Conservation (phyloP, 1,140 invertebrate genomes). For the Amphibalanus amphitrite region DNA sequence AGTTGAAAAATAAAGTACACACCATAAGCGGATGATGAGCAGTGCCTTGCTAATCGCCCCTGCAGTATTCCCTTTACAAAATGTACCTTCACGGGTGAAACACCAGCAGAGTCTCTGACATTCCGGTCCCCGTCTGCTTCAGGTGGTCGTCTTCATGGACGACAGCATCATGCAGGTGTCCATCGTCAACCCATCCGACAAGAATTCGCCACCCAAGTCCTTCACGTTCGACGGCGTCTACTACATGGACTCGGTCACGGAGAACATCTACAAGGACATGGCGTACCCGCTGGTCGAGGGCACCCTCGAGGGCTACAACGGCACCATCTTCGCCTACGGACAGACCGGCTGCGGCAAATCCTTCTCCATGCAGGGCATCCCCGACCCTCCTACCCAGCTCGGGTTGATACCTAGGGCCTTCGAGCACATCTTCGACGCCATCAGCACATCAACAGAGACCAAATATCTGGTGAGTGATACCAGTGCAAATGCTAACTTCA, state of each 20-base stretch:
- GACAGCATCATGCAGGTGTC: constrained; percentile 33
- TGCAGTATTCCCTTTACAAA: no score
- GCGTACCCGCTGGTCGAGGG: no score
- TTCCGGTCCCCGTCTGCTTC: constrained; percentile 7
- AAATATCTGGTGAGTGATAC: constrained; percentile 46
- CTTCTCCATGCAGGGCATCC: constrained; percentile 36
- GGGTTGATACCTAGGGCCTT: constrained; percentile 73
- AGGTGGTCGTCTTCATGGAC: constrained; percentile 58
- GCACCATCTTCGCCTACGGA: constrained; percentile 80
- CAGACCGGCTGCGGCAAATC: constrained; percentile 64
- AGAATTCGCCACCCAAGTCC: constrained; percentile 41
- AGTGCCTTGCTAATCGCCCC: no score
- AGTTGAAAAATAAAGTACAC: no score
- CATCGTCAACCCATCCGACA: constrained; percentile 38
- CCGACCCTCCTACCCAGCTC: constrained; percentile 32
- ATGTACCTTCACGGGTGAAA: no score
- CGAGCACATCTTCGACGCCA: constrained; percentile 83
- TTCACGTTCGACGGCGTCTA: no score
- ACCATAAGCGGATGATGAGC: no score
- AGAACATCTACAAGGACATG: no score
- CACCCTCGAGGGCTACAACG: no score
- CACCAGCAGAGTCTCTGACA: no score
- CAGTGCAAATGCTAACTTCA: no score
- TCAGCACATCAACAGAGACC: constrained; percentile 54
- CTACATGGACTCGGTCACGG: no score